Percentiles rank a stretch among this genome's conserved stretches.
Evolutionary conservation across 2,113 vertebrate genomes (phyloP).

Genomic region (Motacilla tschutschensis): DNA sequence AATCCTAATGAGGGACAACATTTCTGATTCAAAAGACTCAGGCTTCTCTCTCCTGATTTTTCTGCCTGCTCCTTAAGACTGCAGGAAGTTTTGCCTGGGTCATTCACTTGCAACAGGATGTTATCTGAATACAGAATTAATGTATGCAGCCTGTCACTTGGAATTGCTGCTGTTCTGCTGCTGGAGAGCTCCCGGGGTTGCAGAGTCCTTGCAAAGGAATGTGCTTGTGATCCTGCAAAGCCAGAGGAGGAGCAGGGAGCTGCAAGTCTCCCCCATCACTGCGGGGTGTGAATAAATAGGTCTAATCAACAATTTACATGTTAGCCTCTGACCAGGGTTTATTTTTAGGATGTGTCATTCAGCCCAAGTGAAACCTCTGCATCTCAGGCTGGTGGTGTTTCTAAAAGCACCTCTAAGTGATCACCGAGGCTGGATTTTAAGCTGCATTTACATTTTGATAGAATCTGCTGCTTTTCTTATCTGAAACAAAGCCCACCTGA

Average conservation of each 20-base stretch:
- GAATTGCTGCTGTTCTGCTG: slow-evolving; percentile 21
- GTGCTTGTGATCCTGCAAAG: slow-evolving; percentile 9
- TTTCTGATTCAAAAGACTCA: background rate
- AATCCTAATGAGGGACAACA: background rate
- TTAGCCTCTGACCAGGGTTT: slow-evolving; percentile 8
- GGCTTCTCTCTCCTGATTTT: background rate
- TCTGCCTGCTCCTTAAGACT: background rate
- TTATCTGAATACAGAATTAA: slow-evolving; percentile 12
- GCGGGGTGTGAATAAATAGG: slow-evolving; percentile 32
- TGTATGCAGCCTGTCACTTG: slow-evolving; percentile 38
- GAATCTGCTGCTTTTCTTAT: slow-evolving; percentile 2
- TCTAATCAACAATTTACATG: slow-evolving; percentile 22
- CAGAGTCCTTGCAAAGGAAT: slow-evolving; percentile 27
- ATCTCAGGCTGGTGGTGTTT: background rate
- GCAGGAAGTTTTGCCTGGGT: slow-evolving; percentile 44
- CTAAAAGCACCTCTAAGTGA: background rate
- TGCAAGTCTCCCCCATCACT: background rate
- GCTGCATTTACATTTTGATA: slow-evolving; percentile 9
- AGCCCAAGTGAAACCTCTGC: background rate
- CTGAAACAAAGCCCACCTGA: slow-evolving; percentile 8
- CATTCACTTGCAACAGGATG: slow-evolving; percentile 29
- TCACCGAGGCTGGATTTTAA: background rate
- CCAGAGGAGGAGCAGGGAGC: background rate
- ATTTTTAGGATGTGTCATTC: slow-evolving; percentile 23
- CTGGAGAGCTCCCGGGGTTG: slow-evolving; percentile 39